Evolutionary conservation across 1,140 invertebrate species (phyloP).

Genomic region (Helicoverpa armigera): DNA sequence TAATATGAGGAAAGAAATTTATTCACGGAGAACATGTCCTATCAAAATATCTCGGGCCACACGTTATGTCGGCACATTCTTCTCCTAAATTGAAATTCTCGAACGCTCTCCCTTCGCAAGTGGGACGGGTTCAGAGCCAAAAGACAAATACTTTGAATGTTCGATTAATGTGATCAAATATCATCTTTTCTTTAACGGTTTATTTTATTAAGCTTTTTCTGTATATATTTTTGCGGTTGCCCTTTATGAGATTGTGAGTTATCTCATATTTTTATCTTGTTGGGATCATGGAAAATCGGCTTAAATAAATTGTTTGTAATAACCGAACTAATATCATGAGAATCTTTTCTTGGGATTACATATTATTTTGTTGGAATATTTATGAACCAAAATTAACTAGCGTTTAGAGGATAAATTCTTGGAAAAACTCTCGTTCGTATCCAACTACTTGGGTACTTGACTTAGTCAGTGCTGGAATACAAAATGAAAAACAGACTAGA

Average conservation of each 20-base stretch:
- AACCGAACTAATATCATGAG: background rate
- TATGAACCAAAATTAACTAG: too few species aligned
- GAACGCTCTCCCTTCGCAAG: conserved; percentile 81
- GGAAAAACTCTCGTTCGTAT: too few species aligned
- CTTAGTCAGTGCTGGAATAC: too few species aligned
- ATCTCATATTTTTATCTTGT: conserved; percentile 8
- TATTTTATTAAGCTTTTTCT: conserved; percentile 39
- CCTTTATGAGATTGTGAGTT: conserved; percentile 5
- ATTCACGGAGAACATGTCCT: conserved; percentile 84
- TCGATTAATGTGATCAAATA: conserved; percentile 83
- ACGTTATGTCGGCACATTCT: conserved; percentile 86
- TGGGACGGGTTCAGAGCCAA: conserved; percentile 82
- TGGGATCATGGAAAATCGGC: background rate
- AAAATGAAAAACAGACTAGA: too few species aligned
- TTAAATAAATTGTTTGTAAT: conserved; percentile 3
- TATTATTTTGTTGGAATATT: too few species aligned
- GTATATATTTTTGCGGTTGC: conserved; percentile 19
- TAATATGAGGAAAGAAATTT: conserved; percentile 85
- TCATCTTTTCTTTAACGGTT: conserved; percentile 65
- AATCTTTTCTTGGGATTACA: too few species aligned
- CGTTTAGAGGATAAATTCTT: too few species aligned
- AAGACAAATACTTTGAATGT: conserved; percentile 84
- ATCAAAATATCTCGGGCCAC: conserved; percentile 86
- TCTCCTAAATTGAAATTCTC: conserved; percentile 87
- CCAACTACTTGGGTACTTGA: too few species aligned